Percentiles rank a stretch among this genome's conserved stretches.
phyloP scores from a whole-genome alignment of 2,888 invertebrate species.

The Euproctis similis region DNA sequence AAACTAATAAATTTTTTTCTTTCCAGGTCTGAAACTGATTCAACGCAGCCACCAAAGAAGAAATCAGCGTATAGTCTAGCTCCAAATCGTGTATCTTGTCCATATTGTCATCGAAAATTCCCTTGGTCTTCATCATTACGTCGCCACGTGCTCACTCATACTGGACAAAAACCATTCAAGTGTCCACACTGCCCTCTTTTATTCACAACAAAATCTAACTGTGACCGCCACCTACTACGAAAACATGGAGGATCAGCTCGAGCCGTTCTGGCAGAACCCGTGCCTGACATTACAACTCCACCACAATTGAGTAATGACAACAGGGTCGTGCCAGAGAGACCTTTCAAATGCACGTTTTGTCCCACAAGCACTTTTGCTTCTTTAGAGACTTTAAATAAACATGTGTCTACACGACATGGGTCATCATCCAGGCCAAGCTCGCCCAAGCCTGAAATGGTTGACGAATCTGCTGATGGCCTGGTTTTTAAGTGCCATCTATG shows the following conservation, averaged over 20 bases:
- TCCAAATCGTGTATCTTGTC: conserved; percentile 94
- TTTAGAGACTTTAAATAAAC: conserved; percentile 85
- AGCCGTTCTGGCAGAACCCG: conserved; percentile 58
- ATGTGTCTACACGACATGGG: conserved; percentile 83
- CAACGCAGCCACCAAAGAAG: conserved; percentile 81
- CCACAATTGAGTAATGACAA: conserved; percentile 48
- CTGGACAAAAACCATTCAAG: conserved; percentile 96
- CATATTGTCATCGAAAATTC: conserved; percentile 94
- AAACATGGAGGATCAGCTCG: conserved; percentile 81
- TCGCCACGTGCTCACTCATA: conserved; percentile 96
- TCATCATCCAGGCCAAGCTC: conserved; percentile 63
- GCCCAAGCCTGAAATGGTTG: conserved; percentile 43
- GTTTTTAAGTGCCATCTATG: conserved; percentile 96
- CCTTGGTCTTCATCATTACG: conserved; percentile 97
- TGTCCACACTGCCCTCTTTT: conserved; percentile 94
- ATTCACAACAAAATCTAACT: conserved; percentile 98
- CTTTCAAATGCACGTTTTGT: conserved; percentile 86
- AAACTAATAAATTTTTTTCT: not conserved
- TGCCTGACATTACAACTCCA: conserved; percentile 45
- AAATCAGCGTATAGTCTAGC: conserved; percentile 96
- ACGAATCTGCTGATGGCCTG: conserved; percentile 65
- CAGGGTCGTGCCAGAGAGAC: conserved; percentile 84
- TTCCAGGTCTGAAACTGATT: conserved; percentile 80
- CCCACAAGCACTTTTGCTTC: conserved; percentile 90
- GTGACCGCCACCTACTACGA: conserved; percentile 93